Evolutionary conservation across 2,797 vertebrate species (phyloP).

Genomic region (Brachyalestes nurse): DNA sequence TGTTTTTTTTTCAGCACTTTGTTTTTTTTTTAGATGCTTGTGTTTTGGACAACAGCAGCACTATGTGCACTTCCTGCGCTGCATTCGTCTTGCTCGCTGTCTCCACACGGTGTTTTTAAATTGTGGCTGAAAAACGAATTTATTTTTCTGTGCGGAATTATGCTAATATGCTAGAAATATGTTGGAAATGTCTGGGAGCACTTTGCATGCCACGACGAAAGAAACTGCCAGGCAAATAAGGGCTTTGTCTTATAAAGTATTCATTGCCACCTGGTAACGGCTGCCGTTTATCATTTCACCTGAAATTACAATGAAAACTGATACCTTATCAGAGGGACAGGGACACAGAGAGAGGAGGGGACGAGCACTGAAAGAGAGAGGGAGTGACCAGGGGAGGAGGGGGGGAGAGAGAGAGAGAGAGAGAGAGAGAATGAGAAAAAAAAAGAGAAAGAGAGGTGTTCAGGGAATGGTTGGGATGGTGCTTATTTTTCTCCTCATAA

Average conservation of each 20-base stretch:
- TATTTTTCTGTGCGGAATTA: conserved; percentile 55
- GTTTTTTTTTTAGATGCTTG: conserved; percentile 9
- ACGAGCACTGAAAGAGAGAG: conserved; percentile 41
- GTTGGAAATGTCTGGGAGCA: conserved; percentile 71
- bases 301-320: conserved; percentile 89
- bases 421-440: conserved; percentile 50
- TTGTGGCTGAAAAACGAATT: conserved; percentile 26
- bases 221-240: conserved; percentile 89
- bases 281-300: conserved; percentile 87
- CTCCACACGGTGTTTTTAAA: conserved; percentile 15
- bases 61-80: conserved; percentile 42
- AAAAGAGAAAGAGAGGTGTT: conserved; percentile 34
- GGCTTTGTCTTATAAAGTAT: conserved; percentile 90
- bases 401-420: conserved; percentile 15
- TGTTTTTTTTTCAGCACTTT: conserved; percentile 51
- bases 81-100: conserved; percentile 43
- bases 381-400: conserved; percentile 1
- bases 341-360: conserved; percentile 61
- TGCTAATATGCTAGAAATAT: conserved; percentile 73
- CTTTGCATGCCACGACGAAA: conserved; percentile 83
- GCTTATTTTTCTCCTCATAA: conserved; percentile 54
- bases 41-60: conserved; percentile 37
- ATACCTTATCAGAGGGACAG: conserved; percentile 83
- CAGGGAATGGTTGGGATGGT: conserved; percentile 53
- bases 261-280: conserved; percentile 89